These are phyloP conservation scores for Diuraphis noxia DNA, from an alignment of 1,140 invertebrate species.

Conservation along the genomic window DNA sequence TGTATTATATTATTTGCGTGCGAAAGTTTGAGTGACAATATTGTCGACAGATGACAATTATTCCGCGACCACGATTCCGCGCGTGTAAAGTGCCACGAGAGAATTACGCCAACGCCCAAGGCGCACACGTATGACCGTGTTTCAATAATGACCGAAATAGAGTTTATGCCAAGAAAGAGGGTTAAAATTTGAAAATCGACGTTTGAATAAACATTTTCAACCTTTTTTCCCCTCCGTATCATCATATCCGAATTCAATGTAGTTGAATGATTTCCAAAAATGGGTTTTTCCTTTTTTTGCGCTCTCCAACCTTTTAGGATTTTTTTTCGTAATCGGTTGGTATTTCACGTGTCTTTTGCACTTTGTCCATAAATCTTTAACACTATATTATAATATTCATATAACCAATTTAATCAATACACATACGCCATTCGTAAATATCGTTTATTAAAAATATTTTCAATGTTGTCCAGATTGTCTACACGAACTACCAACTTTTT, in stretches of 20 bases:
- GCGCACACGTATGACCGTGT: neutral
- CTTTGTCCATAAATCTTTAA: constrained; percentile 29
- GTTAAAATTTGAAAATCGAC: constrained; percentile 9
- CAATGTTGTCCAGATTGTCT: neutral
- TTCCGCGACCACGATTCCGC: neutral
- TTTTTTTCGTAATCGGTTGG: constrained; percentile 13
- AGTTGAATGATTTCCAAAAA: constrained; percentile 47
- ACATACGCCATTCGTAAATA: neutral
- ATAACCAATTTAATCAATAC: constrained; percentile 15
- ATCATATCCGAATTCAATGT: neutral
- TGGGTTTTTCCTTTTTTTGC: neutral
- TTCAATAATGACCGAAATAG: neutral
- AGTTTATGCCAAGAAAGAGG: neutral
- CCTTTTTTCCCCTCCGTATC: neutral
- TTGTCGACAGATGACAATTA: neutral
- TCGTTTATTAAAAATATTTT: neutral
- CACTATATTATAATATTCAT: neutral
- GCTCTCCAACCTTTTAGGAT: constrained; percentile 4
- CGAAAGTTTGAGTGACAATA: neutral
- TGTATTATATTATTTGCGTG: neutral
- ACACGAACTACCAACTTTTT: neutral
- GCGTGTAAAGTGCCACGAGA: neutral
- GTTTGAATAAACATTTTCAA: constrained; percentile 25
- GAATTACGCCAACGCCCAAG: neutral
- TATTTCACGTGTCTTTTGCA: constrained; percentile 18